Base-by-base conservation (phyloP, 1,140 invertebrate genomes). In the Zaprionus tsacasi region DNA sequence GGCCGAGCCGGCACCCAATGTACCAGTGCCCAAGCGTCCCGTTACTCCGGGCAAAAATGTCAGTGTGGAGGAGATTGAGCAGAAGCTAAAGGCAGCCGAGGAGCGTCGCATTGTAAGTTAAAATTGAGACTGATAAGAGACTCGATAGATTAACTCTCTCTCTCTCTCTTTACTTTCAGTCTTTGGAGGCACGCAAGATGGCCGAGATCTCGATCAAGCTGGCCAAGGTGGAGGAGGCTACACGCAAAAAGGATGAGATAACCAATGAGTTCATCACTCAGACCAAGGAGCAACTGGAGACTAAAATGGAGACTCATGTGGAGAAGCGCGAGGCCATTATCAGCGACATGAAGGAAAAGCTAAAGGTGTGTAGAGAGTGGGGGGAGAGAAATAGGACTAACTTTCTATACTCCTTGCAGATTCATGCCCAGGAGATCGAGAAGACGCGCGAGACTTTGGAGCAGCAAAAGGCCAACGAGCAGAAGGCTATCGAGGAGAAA, bases 261-360 rank as follows among this genome's bases (percentile, higher is more conserved):
- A 97, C 96, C 79, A 95, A 94, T 78, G 95, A 95, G 80, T 98
- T 98, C 92, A 97, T 97, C 59, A 94, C 95, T 70, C 94, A 95
- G 76, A 98, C 97, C 25, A 96, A 97, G 92, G 97, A 98, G 92
- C 96, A 96, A 58, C 93, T 98, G 50, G 96, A 98, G 88, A 95
- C 96, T 55, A 98, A 98, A 93, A 98, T 99, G 96, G 97, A 98
- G 91, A 95, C 94, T 68, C 96, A 96, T 69, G 96, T 95, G 83
- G 97, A 96, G 89, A 99, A 98, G 83, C 94, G 98, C 77, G 97
- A 98, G 92, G 96, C 96, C 3, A 96, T 97, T 91, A 97, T 98
- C 82, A 96, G 95, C 75, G 97, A 97, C 86, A 93, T 98, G 86
- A 97, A 96, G 91, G 96, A 95, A 60, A 97, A 98, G 91, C 94